These are phyloP conservation scores for Nanger granti DNA, from an alignment of 2,113 vertebrate genomes.

Conservation along the genomic window DNA sequence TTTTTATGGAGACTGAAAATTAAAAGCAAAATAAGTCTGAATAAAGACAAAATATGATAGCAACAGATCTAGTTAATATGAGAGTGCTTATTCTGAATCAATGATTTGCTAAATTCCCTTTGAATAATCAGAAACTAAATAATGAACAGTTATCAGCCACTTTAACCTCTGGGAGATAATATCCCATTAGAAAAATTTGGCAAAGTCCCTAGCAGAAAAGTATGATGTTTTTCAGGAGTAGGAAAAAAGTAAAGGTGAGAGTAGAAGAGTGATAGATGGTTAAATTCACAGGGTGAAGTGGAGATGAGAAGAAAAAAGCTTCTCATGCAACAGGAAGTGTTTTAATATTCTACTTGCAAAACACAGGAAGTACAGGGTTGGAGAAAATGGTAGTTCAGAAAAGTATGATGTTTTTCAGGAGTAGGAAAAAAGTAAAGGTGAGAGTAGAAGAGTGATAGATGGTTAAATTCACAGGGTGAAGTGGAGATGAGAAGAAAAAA, in stretches of 20 bases:
- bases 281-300: not conserved
- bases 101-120: not conserved
- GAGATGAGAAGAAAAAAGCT: not conserved
- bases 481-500: not conserved
- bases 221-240: not conserved
- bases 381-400: not conserved
- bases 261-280: not conserved
- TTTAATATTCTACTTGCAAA: not conserved
- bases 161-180: not conserved
- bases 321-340: not conserved
- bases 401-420: not conserved
- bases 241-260: not conserved
- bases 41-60: not conserved
- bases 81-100: not conserved
- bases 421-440: not conserved
- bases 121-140: not conserved
- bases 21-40: not conserved
- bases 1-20: not conserved
- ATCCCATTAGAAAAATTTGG: not conserved
- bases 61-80: not conserved
- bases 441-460: not conserved
- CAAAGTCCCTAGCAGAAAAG: not conserved
- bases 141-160: not conserved
- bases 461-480: not conserved
- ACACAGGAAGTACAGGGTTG: not conserved